Evolutionary conservation across 1,140 invertebrate species (phyloP), one percentile per base, ranked within the genome.

Genomic region (Yoshiicerus persimilis): DNA sequence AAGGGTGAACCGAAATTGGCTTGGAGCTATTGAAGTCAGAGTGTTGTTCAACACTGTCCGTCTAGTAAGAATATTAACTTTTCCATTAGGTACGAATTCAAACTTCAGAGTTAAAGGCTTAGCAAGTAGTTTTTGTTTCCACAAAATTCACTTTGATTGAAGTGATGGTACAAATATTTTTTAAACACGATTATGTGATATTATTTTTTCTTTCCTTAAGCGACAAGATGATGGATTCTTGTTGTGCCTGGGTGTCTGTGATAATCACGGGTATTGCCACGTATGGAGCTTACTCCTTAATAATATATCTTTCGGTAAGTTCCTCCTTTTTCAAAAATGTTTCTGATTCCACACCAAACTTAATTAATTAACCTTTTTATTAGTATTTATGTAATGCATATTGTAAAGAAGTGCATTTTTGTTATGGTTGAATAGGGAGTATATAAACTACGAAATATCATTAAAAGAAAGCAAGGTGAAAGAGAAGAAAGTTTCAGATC

Each of bases 401-500:
- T 41, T 41, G 39, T n/a, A n/a, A n/a, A n/a, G n/a, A n/a, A n/a
- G n/a, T n/a, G n/a, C 6, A 56, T n/a, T 56, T 56, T 56, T 27
- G 27, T 30, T 70, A 47, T 47, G 2, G 39, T 41, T 36, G 30
- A 13, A 11, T 25, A 41, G 83, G 47, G 30, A 23, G 11, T 23
- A 27, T 3, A 25, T 2, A 16, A 41, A 27, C 4, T 84, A 30
- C 20, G 23, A 84, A 30, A 4, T 0, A 11, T 89, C 10, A 86
- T 84, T 5, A 87, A 88, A 34, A 86, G 83, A 38, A 87, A 88
- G 47, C 89, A 89, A 36, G 20, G 84, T 34, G 87, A 88, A 47
- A 13, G 90, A 36, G 90, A 91, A 70, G 86, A 83, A 13, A 70
- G 62, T 25, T 90, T 91, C 66, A 47, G 25, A 23, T 41, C 32